Percentiles rank a stretch among this genome's conserved stretches.
phyloP scores from a whole-genome alignment of 2,888 invertebrate species.

The Campoletis raptor region DNA sequence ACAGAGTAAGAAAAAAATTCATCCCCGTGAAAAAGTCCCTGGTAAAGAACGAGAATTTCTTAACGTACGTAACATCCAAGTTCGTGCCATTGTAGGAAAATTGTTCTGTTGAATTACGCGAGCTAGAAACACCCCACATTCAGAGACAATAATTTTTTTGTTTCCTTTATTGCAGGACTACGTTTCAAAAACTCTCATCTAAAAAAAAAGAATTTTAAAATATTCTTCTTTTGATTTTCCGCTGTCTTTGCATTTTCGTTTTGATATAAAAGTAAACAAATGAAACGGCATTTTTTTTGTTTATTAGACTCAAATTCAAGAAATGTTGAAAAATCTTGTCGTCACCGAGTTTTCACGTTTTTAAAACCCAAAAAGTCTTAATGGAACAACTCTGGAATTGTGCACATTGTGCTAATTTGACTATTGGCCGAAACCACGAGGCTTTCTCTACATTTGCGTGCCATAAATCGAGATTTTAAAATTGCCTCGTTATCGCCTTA shows the following conservation, averaged over 20 bases:
- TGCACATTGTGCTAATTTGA: not conserved
- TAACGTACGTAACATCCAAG: not conserved
- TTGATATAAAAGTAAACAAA: not conserved
- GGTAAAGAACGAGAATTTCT: not conserved
- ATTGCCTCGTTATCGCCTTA: conserved; percentile 60
- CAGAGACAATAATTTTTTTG: not conserved
- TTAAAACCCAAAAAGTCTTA: conserved; percentile 30
- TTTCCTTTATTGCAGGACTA: not conserved
- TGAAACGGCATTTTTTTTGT: not conserved
- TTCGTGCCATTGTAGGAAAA: conserved; percentile 7
- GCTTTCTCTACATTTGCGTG: conserved; percentile 22
- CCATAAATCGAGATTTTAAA: conserved; percentile 34
- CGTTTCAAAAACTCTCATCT: not conserved
- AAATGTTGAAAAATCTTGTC: conserved; percentile 29
- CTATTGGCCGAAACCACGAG: conserved; percentile 36
- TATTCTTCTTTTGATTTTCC: not conserved
- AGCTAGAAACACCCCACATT: not conserved
- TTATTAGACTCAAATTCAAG: not conserved
- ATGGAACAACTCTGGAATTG: not conserved
- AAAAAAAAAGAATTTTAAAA: not conserved
- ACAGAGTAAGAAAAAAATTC: conserved; percentile 12
- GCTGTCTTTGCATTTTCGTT: not conserved
- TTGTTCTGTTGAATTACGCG: conserved; percentile 3
- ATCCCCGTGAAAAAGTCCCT: not conserved
- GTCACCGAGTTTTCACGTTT: conserved; percentile 32